Conservation (phyloP, 2,797 vertebrate genomes). For the Gymnopithys bicolor region DNA sequence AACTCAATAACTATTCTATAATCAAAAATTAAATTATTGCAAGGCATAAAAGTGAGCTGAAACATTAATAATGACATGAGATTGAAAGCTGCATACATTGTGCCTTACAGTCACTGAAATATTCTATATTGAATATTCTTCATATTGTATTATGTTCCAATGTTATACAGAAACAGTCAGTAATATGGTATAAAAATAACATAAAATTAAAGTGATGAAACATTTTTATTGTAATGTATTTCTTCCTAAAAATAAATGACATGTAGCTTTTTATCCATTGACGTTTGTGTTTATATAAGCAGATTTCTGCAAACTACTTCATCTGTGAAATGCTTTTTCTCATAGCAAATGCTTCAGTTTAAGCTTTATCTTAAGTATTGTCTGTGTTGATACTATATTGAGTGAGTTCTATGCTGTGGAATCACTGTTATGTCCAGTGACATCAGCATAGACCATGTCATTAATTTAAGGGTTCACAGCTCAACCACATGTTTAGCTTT, state of each 20-base stretch:
- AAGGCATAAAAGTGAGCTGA: background rate
- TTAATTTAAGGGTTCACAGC: background rate
- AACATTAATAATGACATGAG: background rate
- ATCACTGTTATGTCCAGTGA: background rate
- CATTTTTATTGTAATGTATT: background rate
- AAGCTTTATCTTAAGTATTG: background rate
- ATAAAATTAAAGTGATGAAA: background rate
- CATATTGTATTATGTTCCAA: background rate
- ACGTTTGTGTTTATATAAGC: background rate
- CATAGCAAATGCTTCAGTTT: background rate
- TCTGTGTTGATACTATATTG: background rate
- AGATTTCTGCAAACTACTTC: background rate
- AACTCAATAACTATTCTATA: background rate
- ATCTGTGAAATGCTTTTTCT: background rate
- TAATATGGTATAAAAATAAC: background rate
- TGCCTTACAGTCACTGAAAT: background rate
- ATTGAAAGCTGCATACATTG: background rate
- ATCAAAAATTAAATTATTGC: background rate
- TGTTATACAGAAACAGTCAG: background rate
- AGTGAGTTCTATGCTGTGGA: background rate
- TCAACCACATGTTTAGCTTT: background rate
- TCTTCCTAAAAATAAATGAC: background rate
- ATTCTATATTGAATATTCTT: background rate
- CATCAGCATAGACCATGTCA: background rate
- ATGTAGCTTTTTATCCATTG: background rate